Conservation (phyloP, 1,140 invertebrate species). For the Drosophila cardini region DNA sequence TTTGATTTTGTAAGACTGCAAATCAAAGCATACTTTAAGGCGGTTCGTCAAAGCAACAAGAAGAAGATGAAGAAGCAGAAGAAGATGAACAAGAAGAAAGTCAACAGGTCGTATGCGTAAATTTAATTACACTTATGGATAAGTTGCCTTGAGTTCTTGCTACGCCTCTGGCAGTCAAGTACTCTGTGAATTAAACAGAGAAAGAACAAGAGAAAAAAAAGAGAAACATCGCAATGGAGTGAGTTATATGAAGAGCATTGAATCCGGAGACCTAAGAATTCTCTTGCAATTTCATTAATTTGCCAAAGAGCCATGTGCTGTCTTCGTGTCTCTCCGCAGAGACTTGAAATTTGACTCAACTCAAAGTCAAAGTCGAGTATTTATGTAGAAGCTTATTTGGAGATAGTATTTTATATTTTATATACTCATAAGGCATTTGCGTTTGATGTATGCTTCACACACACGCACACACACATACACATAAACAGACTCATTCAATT, state of each 20-base stretch:
- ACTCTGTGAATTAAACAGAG: slow-evolving; percentile 2
- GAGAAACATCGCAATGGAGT: neutral
- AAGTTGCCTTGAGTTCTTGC: slow-evolving; percentile 30
- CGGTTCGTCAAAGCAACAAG: slow-evolving; percentile 29
- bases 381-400: neutral
- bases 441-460: neutral
- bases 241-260: neutral
- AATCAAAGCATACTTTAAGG: slow-evolving; percentile 67
- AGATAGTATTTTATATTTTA: too few species aligned
- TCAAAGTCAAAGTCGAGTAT: neutral
- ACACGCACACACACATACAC: too few species aligned
- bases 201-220: too few species aligned
- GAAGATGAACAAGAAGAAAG: slow-evolving; percentile 8
- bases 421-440: neutral
- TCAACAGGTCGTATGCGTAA: slow-evolving; percentile 50
- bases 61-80: slow-evolving; percentile 2
- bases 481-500: too few species aligned
- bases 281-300: slow-evolving; percentile 45
- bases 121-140: slow-evolving; percentile 76
- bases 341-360: slow-evolving; percentile 24
- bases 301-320: slow-evolving; percentile 10
- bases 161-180: slow-evolving; percentile 19
- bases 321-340: neutral
- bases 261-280: neutral
- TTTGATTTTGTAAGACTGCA: slow-evolving; percentile 62